Conservation (phyloP, 64 coral and sea anemone species). For the Anthopleura sola region DNA sequence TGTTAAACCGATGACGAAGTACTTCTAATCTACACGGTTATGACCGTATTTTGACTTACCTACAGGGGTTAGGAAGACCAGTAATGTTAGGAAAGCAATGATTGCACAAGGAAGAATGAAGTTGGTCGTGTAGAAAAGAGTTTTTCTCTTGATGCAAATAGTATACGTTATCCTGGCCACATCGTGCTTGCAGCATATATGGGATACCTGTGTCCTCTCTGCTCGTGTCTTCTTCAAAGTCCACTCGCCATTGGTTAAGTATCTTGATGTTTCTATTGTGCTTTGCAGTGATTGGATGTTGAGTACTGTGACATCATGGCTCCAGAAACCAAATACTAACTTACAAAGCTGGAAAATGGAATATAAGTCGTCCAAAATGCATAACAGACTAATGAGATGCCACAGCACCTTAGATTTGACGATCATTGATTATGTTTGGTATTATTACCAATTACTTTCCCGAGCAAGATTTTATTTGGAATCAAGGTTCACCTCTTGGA, state of each 20-base stretch:
- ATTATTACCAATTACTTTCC: no score
- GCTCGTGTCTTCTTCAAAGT: constrained; percentile 50
- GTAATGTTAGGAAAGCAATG: constrained; percentile 65
- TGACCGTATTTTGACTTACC: constrained; percentile 34
- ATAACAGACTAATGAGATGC: no score
- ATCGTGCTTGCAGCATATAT: constrained; percentile 68
- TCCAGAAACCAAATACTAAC: constrained; percentile 87
- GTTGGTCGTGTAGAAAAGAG: constrained; percentile 76
- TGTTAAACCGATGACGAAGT: no score
- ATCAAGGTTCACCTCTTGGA: no score
- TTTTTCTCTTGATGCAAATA: constrained; percentile 66
- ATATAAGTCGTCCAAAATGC: background rate
- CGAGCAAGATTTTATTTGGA: no score
- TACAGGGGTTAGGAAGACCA: constrained; percentile 85
- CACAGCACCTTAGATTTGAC: no score
- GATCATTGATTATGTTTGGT: no score
- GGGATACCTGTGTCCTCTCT: constrained; percentile 44
- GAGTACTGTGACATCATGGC: constrained; percentile 60
- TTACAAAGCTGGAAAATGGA: constrained; percentile 50
- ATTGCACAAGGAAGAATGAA: constrained; percentile 93
- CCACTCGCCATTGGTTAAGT: constrained; percentile 78
- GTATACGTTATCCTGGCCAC: constrained; percentile 77
- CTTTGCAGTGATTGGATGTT: constrained; percentile 43
- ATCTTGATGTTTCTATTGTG: constrained; percentile 34
- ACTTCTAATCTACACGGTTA: background rate